Conservation (phyloP, 2,797 vertebrate genomes). For the Fringilla coelebs region DNA sequence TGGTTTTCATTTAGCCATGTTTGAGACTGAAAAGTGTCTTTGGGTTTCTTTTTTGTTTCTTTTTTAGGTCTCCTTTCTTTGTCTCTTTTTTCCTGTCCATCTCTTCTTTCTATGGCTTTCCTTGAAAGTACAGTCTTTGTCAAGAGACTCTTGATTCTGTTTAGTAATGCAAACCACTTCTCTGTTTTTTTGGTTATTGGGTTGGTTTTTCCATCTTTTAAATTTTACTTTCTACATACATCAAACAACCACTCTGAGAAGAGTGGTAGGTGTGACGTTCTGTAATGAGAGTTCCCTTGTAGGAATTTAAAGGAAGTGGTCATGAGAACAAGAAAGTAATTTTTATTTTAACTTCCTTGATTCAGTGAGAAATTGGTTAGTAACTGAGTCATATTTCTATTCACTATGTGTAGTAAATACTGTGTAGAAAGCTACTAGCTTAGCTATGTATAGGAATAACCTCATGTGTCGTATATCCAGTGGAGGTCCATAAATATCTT, state of each 20-base stretch:
- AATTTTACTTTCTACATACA: background rate
- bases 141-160: background rate
- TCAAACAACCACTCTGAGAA: background rate
- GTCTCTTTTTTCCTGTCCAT: background rate
- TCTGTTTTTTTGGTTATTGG: background rate
- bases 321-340: background rate
- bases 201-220: background rate
- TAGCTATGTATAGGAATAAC: background rate
- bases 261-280: background rate
- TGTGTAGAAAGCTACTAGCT: background rate
- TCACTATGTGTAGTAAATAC: background rate
- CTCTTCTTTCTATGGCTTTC: background rate
- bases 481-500: background rate
- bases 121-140: background rate
- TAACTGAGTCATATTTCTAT: background rate
- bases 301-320: background rate
- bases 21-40: background rate
- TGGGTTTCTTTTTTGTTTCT: background rate
- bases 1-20: background rate
- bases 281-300: background rate
- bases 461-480: rapidly evolving
- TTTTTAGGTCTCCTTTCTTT: background rate
- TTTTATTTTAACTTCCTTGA: background rate
- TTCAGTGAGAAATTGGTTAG: background rate
- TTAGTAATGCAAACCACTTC: background rate